These are phyloP conservation scores for Parus major DNA, from an alignment of 2,113 vertebrate species.

Conservation along the genomic window DNA sequence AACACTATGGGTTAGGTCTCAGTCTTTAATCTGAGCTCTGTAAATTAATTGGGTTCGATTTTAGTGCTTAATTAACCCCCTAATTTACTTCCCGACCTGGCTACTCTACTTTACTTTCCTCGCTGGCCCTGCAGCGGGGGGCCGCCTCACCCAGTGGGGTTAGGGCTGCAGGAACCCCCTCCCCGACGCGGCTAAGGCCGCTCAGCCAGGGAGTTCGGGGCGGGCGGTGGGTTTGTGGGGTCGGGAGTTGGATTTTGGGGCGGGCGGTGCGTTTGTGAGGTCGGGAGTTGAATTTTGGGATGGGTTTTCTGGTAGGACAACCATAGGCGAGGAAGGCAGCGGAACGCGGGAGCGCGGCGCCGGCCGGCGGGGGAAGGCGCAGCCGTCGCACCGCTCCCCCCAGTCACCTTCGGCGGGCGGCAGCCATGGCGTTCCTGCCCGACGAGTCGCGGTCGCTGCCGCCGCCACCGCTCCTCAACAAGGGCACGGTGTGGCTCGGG, in stretches of 20 bases:
- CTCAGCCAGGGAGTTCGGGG: no score
- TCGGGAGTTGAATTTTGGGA: rapidly evolving
- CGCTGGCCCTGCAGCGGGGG: rapidly evolving
- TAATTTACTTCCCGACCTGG: rapidly evolving
- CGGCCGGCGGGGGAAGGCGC: background rate
- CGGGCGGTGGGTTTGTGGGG: rapidly evolving
- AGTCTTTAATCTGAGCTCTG: background rate
- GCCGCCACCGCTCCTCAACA: constrained; percentile 79
- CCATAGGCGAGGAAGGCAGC: background rate
- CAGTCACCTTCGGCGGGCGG: background rate
- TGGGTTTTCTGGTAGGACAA: background rate
- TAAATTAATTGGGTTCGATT: background rate
- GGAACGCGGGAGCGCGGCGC: background rate
- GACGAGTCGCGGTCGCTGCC: constrained; percentile 76
- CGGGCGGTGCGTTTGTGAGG: background rate
- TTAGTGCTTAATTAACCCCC: background rate
- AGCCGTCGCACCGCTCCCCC: background rate
- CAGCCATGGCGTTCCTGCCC: constrained; percentile 75
- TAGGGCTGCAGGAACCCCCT: no score
- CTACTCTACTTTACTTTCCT: no score
- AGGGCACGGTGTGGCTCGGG: constrained; percentile 70
- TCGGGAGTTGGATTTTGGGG: rapidly evolving
- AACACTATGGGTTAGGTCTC: rapidly evolving
- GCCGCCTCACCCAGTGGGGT: background rate
- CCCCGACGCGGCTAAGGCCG: no score